A percentile compares a stretch with the other conserved stretches of the same genome.
These are phyloP conservation scores for Hesperia comma DNA, from an alignment of 2,888 invertebrate genomes.

Conservation along the genomic window DNA sequence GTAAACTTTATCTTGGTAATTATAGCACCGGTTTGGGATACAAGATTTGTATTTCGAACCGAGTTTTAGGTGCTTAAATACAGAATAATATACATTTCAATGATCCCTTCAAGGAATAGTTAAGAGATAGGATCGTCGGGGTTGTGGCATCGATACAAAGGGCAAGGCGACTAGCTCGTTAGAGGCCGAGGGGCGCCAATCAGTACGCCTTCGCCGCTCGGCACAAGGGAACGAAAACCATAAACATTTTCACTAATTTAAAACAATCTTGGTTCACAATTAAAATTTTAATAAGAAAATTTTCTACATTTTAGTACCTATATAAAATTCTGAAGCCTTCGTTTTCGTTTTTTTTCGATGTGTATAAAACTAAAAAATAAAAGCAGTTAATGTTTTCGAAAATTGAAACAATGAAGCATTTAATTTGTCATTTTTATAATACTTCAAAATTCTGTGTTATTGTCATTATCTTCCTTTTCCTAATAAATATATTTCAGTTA, in stretches of 20 bases:
- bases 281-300: not conserved
- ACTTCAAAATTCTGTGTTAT: no score
- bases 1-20: not conserved
- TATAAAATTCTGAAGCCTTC: no score
- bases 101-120: slow-evolving; percentile 26
- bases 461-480: no score
- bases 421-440: no score
- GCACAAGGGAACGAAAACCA: not conserved
- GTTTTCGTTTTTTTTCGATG: no score
- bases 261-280: not conserved
- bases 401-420: no score
- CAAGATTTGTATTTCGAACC: slow-evolving; percentile 2
- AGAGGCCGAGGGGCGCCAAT: slow-evolving; percentile 51
- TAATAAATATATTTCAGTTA: no score
- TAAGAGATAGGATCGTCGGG: slow-evolving; percentile 36
- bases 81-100: slow-evolving; percentile 38
- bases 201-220: slow-evolving; percentile 40
- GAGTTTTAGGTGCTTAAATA: slow-evolving; percentile 40
- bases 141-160: slow-evolving; percentile 53
- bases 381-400: no score
- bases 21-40: not conserved
- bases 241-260: slow-evolving; percentile 1
- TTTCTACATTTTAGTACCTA: no score
- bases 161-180: slow-evolving; percentile 58
- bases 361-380: no score